Percentiles rank a stretch among this genome's conserved stretches.
Evolutionary conservation across 2,797 vertebrate species (phyloP).

Genomic region (Cuculus canorus): DNA sequence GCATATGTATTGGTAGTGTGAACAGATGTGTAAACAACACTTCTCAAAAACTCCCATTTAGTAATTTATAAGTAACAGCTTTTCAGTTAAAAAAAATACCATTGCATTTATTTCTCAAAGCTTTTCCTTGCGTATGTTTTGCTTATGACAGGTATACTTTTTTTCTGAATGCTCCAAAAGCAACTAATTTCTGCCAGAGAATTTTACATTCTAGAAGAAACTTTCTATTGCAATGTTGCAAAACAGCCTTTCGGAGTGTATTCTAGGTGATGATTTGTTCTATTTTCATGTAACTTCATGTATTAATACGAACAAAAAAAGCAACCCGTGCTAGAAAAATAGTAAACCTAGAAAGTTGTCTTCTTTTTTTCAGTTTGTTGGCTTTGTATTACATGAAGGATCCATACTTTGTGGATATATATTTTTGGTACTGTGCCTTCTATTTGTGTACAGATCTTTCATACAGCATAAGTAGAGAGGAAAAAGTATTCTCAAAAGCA

Average conservation of each 20-base stretch:
- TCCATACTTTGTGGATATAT: neutral
- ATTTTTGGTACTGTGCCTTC: neutral
- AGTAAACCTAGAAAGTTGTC: neutral
- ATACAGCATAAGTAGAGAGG: neutral
- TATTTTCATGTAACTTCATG: neutral
- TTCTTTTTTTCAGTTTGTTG: neutral
- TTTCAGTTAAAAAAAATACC: neutral
- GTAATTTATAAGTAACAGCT: accelerated
- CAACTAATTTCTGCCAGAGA: neutral
- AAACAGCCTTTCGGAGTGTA: neutral
- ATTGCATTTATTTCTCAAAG: neutral
- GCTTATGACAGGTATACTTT: neutral
- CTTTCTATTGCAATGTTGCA: neutral
- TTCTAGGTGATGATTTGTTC: neutral
- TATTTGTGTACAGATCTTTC: neutral
- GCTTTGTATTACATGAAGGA: neutral
- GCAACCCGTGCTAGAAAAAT: accelerated
- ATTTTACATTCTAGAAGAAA: neutral
- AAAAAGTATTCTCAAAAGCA: neutral
- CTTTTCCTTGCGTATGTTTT: neutral
- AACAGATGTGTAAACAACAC: neutral
- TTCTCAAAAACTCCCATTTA: neutral
- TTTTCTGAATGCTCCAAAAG: neutral
- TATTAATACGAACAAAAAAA: neutral
- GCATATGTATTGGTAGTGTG: accelerated